Evolutionary conservation across 2,113 vertebrate species (phyloP), one percentile per base, ranked within the genome.

Genomic region (Apus apus): DNA sequence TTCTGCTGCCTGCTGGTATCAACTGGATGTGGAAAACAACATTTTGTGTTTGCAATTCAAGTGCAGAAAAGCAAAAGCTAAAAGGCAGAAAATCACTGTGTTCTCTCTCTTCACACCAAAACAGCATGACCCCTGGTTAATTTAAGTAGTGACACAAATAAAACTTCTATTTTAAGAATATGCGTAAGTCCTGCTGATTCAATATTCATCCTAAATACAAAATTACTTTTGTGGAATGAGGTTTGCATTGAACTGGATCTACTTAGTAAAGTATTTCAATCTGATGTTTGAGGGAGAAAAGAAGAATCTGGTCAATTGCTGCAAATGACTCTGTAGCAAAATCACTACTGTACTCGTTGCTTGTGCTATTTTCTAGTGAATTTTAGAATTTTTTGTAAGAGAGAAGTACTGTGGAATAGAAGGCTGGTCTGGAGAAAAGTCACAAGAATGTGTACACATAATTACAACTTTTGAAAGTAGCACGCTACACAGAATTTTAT

Each of bases 81-180:
- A 57, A 92, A 73, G 58, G 54, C 58, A 93, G 71, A 73, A 83
- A 87, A 80, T 64, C 21, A 43, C 30, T 53, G 5, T 43, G n/a
- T 64, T 86, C 14, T 51, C 60, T 45, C 13, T 72, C 61, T 85
- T 27, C 74, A 43, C 12, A 38, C 15, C 83, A 79, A 84, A 90
- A 48, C 32, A 75, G 53, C 36, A 53, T 25, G 61, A 81, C 32
- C 50, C 30, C 23, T 60, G 25, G 54, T 81, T 95, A 88, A 89
- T 85, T 71, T 89, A 73, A 85, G 51, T n/a, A 94, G 54, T 73
- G 62, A 61, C 22, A 74, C 48, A 89, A 94, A 90, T 56, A n/a
- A 40, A 36, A 81, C 54, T 62, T 94, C 74, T 96, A 68, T 92
- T 92, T 90, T 91, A 91, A 84, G 73, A 40, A 53, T n/a, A 27